These are phyloP conservation scores for Leptinotarsa rubiginosa DNA, from an alignment of 2,888 invertebrate genomes.

Conservation along the genomic window DNA sequence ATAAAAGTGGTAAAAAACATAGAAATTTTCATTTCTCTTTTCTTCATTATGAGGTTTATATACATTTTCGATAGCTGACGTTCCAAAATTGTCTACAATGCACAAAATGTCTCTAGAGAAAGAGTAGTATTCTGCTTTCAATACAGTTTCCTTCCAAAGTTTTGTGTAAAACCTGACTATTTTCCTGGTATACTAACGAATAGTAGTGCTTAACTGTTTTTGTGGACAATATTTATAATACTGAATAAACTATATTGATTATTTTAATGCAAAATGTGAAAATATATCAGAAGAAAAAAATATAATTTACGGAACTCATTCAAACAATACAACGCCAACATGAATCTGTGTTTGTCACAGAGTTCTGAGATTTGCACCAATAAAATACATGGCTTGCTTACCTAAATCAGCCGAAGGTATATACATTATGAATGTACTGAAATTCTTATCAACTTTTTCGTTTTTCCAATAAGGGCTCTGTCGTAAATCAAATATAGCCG, in stretches of 20 bases:
- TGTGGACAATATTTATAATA: too few species aligned
- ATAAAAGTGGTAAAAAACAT: too few species aligned
- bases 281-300: background rate
- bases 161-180: too few species aligned
- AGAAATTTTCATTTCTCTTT: too few species aligned
- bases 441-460: conserved; percentile 2
- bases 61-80: background rate
- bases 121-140: background rate
- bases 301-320: conserved; percentile 9
- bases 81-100: background rate
- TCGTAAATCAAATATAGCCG: background rate
- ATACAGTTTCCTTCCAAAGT: background rate
- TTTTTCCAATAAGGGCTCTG: conserved; percentile 11
- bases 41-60: too few species aligned
- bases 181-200: too few species aligned
- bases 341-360: conserved; percentile 6
- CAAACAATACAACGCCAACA: conserved; percentile 5
- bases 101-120: too few species aligned
- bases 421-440: background rate
- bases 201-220: too few species aligned
- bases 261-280: too few species aligned
- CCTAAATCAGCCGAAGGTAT: conserved; percentile 7
- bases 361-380: background rate
- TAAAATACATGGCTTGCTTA: conserved; percentile 2
- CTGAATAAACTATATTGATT: too few species aligned